A percentile compares a stretch with the other conserved stretches of the same genome.
Conservation (phyloP, 1,140 invertebrate species). For the Neodiprion lecontei region DNA sequence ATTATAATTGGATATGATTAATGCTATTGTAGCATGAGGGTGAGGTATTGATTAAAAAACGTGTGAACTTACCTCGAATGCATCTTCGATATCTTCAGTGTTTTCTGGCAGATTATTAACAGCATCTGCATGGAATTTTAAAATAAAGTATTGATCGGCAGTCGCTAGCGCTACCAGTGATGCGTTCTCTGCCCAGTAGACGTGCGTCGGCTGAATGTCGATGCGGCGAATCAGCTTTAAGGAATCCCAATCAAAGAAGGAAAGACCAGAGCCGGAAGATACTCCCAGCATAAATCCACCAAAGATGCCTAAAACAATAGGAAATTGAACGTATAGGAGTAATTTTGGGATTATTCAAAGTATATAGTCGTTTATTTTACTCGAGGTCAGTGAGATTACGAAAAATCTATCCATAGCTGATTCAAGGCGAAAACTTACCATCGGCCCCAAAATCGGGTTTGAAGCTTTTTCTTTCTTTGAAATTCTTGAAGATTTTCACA, state of each 20-base stretch:
- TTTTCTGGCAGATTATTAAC: slow-evolving; percentile 79
- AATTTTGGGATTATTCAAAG: slow-evolving; percentile 12
- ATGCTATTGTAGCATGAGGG: too few relatives aligned
- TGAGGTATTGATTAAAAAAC: background rate
- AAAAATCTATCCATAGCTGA: slow-evolving; percentile 1
- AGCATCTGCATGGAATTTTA: slow-evolving; percentile 85
- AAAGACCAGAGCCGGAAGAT: slow-evolving; percentile 89
- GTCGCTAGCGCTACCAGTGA: slow-evolving; percentile 93
- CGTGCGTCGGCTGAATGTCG: slow-evolving; percentile 92
- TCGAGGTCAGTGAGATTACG: background rate
- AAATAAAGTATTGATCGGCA: slow-evolving; percentile 95
- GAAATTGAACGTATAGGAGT: slow-evolving; percentile 15
- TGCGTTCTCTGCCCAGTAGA: slow-evolving; percentile 98
- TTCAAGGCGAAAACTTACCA: slow-evolving; percentile 60
- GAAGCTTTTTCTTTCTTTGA: slow-evolving; percentile 95
- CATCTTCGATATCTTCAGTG: slow-evolving; percentile 95
- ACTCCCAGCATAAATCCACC: slow-evolving; percentile 95
- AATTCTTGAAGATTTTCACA: slow-evolving; percentile 97
- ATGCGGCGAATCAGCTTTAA: slow-evolving; percentile 91
- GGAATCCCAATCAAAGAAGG: slow-evolving; percentile 98
- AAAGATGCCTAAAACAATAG: slow-evolving; percentile 79
- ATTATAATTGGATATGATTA: too few relatives aligned
- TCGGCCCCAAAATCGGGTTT: slow-evolving; percentile 97
- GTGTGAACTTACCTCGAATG: slow-evolving; percentile 82
- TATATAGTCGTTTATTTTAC: too few relatives aligned